Evolutionary conservation across 2,888 invertebrate genomes (phyloP).

Genomic region (Pandemis corylana): DNA sequence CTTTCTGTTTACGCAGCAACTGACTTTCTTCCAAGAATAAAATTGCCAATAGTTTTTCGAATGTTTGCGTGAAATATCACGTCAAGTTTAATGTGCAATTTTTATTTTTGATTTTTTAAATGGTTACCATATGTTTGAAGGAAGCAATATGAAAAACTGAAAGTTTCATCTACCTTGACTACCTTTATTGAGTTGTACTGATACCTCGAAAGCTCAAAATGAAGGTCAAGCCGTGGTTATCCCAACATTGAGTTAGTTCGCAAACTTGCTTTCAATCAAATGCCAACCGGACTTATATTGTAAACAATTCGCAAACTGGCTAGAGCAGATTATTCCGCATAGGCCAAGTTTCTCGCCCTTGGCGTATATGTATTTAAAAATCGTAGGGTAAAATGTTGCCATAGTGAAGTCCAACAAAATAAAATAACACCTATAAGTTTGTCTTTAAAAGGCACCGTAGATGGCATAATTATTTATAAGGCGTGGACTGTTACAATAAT

Average conservation of each 20-base stretch:
- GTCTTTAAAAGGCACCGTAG: neutral
- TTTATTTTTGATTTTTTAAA: too few species aligned
- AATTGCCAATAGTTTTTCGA: too few species aligned
- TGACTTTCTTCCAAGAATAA: too few species aligned
- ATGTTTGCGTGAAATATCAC: too few species aligned
- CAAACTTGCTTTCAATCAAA: neutral
- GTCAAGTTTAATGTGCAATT: too few species aligned
- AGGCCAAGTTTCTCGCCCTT: neutral
- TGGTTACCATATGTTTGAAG: too few species aligned
- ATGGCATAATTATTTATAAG: neutral
- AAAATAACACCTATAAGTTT: neutral
- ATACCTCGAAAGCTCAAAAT: neutral
- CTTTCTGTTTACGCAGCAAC: neutral
- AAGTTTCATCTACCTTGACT: neutral
- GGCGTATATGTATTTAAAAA: neutral
- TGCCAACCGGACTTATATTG: neutral
- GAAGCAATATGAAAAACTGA: neutral
- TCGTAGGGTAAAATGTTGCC: neutral
- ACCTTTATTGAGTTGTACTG: neutral
- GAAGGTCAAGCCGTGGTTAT: neutral
- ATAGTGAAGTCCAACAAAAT: neutral
- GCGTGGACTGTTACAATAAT: neutral
- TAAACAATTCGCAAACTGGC: neutral
- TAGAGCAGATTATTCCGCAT: neutral
- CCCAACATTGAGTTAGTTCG: neutral